These are phyloP conservation scores for Chloropsis hardwickii DNA, from an alignment of 2,113 vertebrate genomes.

Conservation along the genomic window DNA sequence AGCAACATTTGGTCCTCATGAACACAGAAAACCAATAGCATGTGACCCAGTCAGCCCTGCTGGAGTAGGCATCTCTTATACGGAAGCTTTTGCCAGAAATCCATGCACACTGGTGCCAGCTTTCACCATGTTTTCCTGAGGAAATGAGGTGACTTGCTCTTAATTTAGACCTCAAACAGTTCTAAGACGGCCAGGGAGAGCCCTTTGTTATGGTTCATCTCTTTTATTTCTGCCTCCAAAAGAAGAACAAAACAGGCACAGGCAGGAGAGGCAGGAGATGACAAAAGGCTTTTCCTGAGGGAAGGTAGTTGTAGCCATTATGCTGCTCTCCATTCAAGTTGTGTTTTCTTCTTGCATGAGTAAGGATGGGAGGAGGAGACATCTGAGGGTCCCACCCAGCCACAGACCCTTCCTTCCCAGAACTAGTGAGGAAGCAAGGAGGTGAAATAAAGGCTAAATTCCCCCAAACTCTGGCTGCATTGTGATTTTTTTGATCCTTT, in stretches of 20 bases:
- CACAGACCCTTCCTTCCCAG: background rate
- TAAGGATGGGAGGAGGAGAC: background rate
- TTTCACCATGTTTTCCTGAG: background rate
- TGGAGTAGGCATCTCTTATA: background rate
- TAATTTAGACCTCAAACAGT: background rate
- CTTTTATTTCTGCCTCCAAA: background rate
- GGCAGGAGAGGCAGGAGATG: background rate
- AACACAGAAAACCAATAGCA: background rate
- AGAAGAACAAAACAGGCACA: background rate
- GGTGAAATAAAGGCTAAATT: background rate
- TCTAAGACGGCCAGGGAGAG: background rate
- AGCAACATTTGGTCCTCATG: slow-evolving; percentile 5
- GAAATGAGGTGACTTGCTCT: background rate
- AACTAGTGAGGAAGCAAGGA: background rate
- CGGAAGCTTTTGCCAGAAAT: background rate
- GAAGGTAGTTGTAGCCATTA: background rate
- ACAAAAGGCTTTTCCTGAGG: background rate
- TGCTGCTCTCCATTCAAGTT: background rate
- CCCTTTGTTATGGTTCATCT: background rate
- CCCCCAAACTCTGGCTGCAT: background rate
- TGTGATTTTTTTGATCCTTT: background rate
- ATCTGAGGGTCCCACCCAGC: background rate
- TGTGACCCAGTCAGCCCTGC: background rate
- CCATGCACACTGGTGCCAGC: background rate
- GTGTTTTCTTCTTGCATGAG: background rate